Percentiles rank a stretch among this genome's conserved stretches.
Conservation (phyloP, 2,113 vertebrate species). For the Apodemus sylvaticus region DNA sequence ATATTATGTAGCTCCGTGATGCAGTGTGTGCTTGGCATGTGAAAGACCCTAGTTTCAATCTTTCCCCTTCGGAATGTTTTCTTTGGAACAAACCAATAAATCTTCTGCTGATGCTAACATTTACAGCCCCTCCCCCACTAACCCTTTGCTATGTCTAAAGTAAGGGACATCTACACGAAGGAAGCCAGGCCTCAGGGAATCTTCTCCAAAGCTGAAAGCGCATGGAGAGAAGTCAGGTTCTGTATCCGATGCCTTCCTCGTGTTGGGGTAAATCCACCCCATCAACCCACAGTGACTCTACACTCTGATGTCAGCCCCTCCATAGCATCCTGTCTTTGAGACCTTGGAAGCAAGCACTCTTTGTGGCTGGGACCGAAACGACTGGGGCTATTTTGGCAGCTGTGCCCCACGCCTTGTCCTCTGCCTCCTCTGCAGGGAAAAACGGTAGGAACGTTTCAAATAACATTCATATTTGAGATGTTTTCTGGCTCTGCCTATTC, state of each 20-base stretch:
- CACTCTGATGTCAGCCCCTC: not conserved
- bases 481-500: conserved; percentile 50
- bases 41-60: not conserved
- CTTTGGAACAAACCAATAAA: not conserved
- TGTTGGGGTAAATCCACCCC: not conserved
- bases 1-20: not conserved
- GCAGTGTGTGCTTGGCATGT: not conserved
- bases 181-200: not conserved
- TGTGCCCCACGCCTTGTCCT: not conserved
- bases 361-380: not conserved
- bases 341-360: conserved; percentile 16
- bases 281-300: not conserved
- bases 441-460: not conserved
- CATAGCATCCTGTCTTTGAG: not conserved
- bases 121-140: not conserved
- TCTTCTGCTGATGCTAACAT: conserved; percentile 3
- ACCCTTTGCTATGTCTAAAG: not conserved
- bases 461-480: conserved; percentile 43
- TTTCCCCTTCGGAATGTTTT: not conserved
- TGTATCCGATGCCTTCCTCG: not conserved
- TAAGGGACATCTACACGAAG: not conserved
- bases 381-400: not conserved
- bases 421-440: conserved; percentile 22
- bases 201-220: conserved; percentile 4
- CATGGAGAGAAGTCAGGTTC: not conserved